These are phyloP conservation scores for Mola mola DNA, from an alignment of 2,113 vertebrate genomes.

Conservation along the genomic window DNA sequence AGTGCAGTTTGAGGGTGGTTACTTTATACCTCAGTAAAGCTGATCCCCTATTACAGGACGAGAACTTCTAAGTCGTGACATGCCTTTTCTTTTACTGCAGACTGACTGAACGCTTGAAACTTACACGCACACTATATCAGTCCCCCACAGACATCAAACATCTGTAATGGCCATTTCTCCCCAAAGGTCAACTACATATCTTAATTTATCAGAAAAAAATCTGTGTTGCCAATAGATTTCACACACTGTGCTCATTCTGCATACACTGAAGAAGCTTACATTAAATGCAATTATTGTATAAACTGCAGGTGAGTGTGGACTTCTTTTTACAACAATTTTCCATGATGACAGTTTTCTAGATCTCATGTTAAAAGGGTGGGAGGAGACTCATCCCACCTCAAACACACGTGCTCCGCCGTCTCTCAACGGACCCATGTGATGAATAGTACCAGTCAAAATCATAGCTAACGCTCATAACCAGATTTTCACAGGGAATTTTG, in stretches of 20 bases:
- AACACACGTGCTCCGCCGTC: conserved; percentile 58
- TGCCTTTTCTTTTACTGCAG: conserved; percentile 20
- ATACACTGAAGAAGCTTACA: no score
- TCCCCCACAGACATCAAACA: no score
- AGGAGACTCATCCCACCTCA: conserved; percentile 56
- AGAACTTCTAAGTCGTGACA: conserved; percentile 12
- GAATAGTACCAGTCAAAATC: conserved; percentile 71
- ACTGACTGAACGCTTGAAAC: not conserved
- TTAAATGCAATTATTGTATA: no score
- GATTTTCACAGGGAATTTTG: conserved; percentile 78
- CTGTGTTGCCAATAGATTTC: no score
- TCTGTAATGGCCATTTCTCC: no score
- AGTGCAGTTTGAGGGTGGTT: no score
- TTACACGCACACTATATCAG: no score
- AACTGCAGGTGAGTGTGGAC: not conserved
- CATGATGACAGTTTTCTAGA: conserved; percentile 24
- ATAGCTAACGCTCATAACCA: conserved; percentile 58
- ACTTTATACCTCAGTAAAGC: conserved; percentile 44
- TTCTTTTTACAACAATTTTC: conserved; percentile 4
- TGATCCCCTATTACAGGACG: conserved; percentile 33
- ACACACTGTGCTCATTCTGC: no score
- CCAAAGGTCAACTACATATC: no score
- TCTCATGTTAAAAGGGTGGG: conserved; percentile 40
- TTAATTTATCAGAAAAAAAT: no score
- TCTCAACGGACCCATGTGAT: conserved; percentile 66